Evolutionary conservation across 2,888 invertebrate genomes (phyloP).

Genomic region (Hyalella azteca): DNA sequence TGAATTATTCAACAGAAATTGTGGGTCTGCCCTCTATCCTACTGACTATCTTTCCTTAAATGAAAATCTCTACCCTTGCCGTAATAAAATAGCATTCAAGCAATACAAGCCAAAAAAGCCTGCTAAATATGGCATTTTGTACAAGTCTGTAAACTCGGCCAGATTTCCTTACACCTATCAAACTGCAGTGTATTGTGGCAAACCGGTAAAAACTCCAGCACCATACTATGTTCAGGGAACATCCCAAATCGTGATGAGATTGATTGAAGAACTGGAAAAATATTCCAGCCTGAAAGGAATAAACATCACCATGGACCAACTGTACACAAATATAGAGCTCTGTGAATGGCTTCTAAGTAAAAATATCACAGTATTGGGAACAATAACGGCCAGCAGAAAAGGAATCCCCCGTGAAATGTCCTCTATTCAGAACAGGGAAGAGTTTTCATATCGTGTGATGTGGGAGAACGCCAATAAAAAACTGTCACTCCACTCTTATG

Average conservation of each 20-base stretch:
- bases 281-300: background rate
- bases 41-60: background rate
- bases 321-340: background rate
- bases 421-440: background rate
- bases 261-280: too few relatives aligned
- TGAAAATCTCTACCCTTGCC: background rate
- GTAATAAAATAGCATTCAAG: background rate
- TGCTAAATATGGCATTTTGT: background rate
- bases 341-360: background rate
- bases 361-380: background rate
- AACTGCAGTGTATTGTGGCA: background rate
- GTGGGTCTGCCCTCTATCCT: background rate
- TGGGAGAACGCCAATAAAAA: background rate
- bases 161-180: background rate
- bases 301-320: background rate
- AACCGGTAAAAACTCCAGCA: background rate
- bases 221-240: background rate
- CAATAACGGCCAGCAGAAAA: background rate
- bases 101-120: background rate
- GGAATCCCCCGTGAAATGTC: background rate
- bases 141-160: background rate
- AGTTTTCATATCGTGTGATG: background rate
- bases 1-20: background rate
- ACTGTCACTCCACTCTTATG: background rate
- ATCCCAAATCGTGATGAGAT: background rate